Base-by-base conservation (phyloP, 2,797 vertebrate species). In the Loris lydekkerianus region DNA sequence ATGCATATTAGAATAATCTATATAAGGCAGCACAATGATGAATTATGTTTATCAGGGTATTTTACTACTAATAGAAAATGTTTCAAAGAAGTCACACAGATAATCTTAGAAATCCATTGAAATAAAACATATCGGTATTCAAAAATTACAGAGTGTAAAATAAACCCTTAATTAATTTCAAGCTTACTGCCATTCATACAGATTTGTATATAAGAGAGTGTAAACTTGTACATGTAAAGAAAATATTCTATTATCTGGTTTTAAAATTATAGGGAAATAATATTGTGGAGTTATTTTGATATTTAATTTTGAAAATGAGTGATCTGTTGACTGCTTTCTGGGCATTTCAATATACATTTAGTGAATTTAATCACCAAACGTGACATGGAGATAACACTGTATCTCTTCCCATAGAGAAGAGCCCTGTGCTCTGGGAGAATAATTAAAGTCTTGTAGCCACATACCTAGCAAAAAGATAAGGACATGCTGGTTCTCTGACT, bases 21-120 rank as follows among this genome's bases (percentile, higher is more conserved):
- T 65, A 29, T 65, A 77, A 75, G 56, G 21, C 31, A 46, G 1
- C 6, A 83, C 13, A 89, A 56, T 13, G 7, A 46, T 15, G 77
- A 43, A 40, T 58, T 65, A n/a, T 37, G 1, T 31, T 69, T 65
- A 80, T n/a, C 70, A 4, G 3, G 53, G 46, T 80, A 31, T 70
- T 92, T 82, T 60, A 58, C 21, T 29, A 75, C 6, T 75, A 86
- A 56, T 67, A 53, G 56, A 86, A 95, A 93, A 94, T 77, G 43
- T 56, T 80, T 73, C 61, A 78, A 49, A 65, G 43, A 91, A 93
- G 69, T 17, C 7, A 46, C 27, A 72, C 1, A 53, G 23, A 49
- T 65, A 56, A 61, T 78, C 40, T 83, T n/a, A 86, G 73, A 69
- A 37, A 75, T 25, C 67, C 14, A 17, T 63, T 60, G 81, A 91